phyloP scores from a whole-genome alignment of 2,888 invertebrate genomes.

The Trichogramma evanescens region DNA sequence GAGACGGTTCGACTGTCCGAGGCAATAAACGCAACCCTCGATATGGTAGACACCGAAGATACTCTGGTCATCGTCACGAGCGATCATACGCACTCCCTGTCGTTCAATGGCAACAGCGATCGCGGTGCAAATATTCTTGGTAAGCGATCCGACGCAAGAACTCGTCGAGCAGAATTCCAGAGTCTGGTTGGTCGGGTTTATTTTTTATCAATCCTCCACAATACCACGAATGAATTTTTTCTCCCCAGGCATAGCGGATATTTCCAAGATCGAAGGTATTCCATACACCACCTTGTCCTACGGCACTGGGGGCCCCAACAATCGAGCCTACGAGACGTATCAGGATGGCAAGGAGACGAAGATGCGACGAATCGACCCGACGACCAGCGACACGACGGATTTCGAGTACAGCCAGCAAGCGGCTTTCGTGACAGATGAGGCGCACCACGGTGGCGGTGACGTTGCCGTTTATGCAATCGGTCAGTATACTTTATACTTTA shows the following conservation, averaged over 20 bases:
- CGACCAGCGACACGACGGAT: constrained; percentile 51
- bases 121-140: constrained; percentile 67
- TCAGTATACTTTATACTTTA: constrained; percentile 31
- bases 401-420: constrained; percentile 70
- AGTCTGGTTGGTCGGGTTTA: neutral
- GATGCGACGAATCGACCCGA: constrained; percentile 54
- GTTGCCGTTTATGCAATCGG: constrained; percentile 78
- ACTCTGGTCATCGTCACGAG: constrained; percentile 81
- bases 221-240: constrained; percentile 15
- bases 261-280: constrained; percentile 55
- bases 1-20: constrained; percentile 75
- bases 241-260: constrained; percentile 54
- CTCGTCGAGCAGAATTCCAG: neutral
- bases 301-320: constrained; percentile 66
- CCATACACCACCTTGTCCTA: constrained; percentile 76
- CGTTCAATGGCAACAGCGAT: constrained; percentile 70
- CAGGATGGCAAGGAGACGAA: constrained; percentile 26
- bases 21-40: constrained; percentile 63
- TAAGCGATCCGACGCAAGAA: constrained; percentile 33
- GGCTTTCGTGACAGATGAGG: constrained; percentile 63
- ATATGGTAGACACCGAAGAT: constrained; percentile 56
- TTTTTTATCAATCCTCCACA: neutral
- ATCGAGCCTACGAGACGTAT: constrained; percentile 52
- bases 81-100: constrained; percentile 74
- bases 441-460: constrained; percentile 78